A percentile compares a stretch with the other conserved stretches of the same genome.
phyloP scores from a whole-genome alignment of 2,113 vertebrate genomes.

The Apodemus speciosus region DNA sequence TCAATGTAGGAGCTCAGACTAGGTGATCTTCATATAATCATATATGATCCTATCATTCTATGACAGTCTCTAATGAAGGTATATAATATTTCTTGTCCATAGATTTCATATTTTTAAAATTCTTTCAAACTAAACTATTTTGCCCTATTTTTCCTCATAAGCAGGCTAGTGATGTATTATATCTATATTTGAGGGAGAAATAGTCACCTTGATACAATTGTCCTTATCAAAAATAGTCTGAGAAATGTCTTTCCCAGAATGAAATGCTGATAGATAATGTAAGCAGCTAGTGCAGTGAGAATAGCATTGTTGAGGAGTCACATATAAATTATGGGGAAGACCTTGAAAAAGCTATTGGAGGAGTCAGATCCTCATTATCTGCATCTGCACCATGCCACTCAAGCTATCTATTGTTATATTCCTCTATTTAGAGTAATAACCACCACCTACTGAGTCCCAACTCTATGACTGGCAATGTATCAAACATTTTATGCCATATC shows the following conservation, averaged over 20 bases:
- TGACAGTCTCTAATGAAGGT: background rate
- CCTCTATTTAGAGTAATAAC: conserved; percentile 31
- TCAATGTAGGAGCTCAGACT: background rate
- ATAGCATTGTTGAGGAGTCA: conserved; percentile 12
- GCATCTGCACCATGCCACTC: background rate
- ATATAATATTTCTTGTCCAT: conserved; percentile 12
- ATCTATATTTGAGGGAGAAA: background rate
- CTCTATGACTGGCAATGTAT: conserved; percentile 28
- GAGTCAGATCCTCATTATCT: background rate
- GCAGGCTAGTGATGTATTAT: background rate
- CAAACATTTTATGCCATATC: conserved; percentile 30
- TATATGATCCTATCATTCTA: background rate
- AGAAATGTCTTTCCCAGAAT: background rate
- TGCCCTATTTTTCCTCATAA: background rate
- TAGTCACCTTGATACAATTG: background rate
- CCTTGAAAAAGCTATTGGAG: conserved; percentile 45
- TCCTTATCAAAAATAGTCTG: background rate
- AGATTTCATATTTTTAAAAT: background rate
- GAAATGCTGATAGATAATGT: background rate
- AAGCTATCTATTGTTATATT: conserved; percentile 38
- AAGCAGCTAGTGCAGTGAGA: background rate
- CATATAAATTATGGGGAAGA: conserved; percentile 14
- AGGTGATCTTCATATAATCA: background rate
- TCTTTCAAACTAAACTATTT: conserved; percentile 34
- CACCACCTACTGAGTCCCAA: conserved; percentile 20